Evolutionary conservation across 2,888 invertebrate genomes (phyloP), one percentile per base, ranked within the genome.

Genomic region (Andrena flavipes): DNA sequence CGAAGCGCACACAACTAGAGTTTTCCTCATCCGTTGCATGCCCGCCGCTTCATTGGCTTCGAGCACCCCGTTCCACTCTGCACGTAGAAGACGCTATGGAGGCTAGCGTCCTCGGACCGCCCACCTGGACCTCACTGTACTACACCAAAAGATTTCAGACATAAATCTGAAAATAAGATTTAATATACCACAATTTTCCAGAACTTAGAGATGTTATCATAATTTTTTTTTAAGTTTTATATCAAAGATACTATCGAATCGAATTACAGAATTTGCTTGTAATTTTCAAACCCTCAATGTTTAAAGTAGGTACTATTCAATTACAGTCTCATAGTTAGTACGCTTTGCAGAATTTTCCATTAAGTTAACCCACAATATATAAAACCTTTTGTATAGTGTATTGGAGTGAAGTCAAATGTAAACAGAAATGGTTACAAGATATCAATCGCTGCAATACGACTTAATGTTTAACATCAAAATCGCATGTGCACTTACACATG

Each of bases 381-480:
- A 69, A 81, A 81, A 78, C 71, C 49, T 62, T 67, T 29, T 69
- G 51, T 48, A 49, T 29, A 51, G 60, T 26, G 26, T 65, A 69
- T 35, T 13, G 69, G 42, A 70, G 64, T 7, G 23, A 60, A 65
- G 35, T 60, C 59, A 74, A 60, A 33, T 81, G 70, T 67, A 56
- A 54, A 71, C 59, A 82, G 23, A 67, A 8, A 49, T 71, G 75
- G 65, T 71, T 80, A 63, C 16, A 23, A 56, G 49, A 69, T 63
- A 42, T 78, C 62, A 56, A 59, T 69, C 56, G 71, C 23, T 33
- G 75, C 42, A 42, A 62, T 68, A 68, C 62, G 62, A 82, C 82
- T 69, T 67, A 72, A 71, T 75, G 71, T 76, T 80, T 83, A 71
- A 75, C 70, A 74, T 82, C 67, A 82, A 76, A 84, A 48, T 73